These are phyloP conservation scores for Drosophila sturtevanti DNA, from an alignment of 1,140 invertebrate genomes.

Conservation along the genomic window DNA sequence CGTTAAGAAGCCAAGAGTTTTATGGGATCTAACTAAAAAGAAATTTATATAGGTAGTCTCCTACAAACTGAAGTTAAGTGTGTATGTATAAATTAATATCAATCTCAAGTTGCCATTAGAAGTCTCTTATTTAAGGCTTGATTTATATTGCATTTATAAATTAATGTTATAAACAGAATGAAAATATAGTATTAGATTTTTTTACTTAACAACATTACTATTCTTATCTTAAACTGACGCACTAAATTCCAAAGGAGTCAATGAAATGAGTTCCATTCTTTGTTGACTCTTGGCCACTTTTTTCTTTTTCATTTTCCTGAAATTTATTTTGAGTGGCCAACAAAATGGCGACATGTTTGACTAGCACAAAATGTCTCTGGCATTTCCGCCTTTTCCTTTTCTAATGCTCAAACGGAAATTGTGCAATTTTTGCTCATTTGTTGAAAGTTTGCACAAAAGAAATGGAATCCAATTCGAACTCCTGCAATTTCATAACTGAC, in stretches of 20 bases:
- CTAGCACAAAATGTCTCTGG: constrained; percentile 37
- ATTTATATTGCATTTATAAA: no score
- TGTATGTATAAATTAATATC: no score
- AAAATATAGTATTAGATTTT: no score
- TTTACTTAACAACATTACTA: no score
- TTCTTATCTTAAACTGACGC: neutral
- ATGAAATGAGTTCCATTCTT: neutral
- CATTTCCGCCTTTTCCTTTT: constrained; percentile 49
- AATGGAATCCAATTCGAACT: neutral
- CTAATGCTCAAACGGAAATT: constrained; percentile 36
- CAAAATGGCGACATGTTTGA: constrained; percentile 53
- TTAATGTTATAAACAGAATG: no score
- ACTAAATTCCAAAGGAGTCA: constrained; percentile 15
- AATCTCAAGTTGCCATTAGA: no score
- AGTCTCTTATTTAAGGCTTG: no score
- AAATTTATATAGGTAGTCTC: no score
- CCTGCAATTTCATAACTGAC: neutral
- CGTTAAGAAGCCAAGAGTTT: no score
- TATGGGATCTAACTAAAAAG: no score
- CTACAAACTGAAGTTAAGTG: no score
- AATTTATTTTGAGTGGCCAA: constrained; percentile 51
- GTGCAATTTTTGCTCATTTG: constrained; percentile 64
- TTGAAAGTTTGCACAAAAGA: constrained; percentile 45
- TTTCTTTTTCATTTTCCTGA: constrained; percentile 36
- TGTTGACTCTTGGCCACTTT: neutral